Conservation (phyloP, 1,140 invertebrate species). For the Mamestra configurata region DNA sequence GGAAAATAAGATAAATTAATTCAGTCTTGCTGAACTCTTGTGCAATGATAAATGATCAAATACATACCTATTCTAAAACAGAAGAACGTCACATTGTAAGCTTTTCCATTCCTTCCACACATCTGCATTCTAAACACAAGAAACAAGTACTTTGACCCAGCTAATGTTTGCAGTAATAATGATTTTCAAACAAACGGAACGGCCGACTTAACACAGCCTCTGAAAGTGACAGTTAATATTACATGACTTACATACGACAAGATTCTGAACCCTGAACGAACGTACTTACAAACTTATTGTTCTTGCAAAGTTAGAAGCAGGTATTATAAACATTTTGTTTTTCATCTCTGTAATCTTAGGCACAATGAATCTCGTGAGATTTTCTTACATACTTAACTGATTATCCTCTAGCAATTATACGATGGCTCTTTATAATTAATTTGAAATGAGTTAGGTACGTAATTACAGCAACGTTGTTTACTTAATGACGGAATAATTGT, state of each 20-base stretch:
- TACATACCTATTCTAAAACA: too few species aligned
- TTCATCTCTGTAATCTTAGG: constrained; percentile 8
- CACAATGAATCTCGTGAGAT: constrained; percentile 41
- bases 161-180: constrained; percentile 30
- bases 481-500: constrained; percentile 42
- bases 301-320: not conserved
- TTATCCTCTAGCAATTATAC: constrained; percentile 20
- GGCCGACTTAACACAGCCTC: constrained; percentile 10
- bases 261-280: not conserved
- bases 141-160: constrained; percentile 10
- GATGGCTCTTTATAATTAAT: constrained; percentile 23
- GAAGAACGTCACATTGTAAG: too few species aligned
- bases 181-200: constrained; percentile 37
- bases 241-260: constrained; percentile 13
- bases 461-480: constrained; percentile 20
- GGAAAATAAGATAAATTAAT: too few species aligned
- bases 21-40: too few species aligned
- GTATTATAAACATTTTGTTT: constrained; percentile 11
- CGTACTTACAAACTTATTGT: constrained; percentile 4
- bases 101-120: not conserved
- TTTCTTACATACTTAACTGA: constrained; percentile 15
- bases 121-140: not conserved
- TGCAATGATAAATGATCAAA: too few species aligned
- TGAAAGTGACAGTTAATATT: constrained; percentile 27
- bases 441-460: constrained; percentile 28